A percentile compares a stretch with the other conserved stretches of the same genome.
phyloP scores from a whole-genome alignment of 2,113 vertebrate genomes.

The Urocitellus parryii region DNA sequence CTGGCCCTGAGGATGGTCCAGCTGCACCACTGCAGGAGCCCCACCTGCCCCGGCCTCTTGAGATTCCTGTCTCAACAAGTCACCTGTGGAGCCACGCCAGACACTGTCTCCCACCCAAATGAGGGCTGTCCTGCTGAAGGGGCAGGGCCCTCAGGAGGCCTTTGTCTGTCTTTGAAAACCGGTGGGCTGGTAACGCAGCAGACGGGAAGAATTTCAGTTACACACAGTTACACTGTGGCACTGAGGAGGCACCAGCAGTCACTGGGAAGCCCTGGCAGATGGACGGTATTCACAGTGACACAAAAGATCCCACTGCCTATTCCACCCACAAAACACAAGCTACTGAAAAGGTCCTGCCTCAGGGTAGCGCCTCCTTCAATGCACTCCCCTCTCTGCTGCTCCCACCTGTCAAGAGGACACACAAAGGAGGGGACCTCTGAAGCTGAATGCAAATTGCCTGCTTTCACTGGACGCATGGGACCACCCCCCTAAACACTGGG shows the following conservation, averaged over 20 bases:
- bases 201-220: slow-evolving; percentile 73
- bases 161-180: slow-evolving; percentile 63
- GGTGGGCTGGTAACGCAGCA: background rate
- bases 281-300: slow-evolving; percentile 82
- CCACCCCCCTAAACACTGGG: background rate
- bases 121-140: background rate
- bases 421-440: slow-evolving; percentile 49
- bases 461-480: background rate
- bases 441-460: slow-evolving; percentile 59
- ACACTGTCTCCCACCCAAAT: background rate
- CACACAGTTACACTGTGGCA: background rate
- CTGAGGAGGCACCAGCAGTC: slow-evolving; percentile 74
- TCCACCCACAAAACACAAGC: slow-evolving; percentile 50
- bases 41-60: no score
- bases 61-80: background rate
- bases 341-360: slow-evolving; percentile 70
- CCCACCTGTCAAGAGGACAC: slow-evolving; percentile 77
- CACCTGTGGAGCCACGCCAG: background rate
- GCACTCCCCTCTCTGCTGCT: slow-evolving; percentile 65
- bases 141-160: background rate
- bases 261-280: slow-evolving; percentile 83
- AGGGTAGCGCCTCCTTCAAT: slow-evolving; percentile 71
- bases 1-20: rapidly evolving
- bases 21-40: rapidly evolving
- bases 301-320: slow-evolving; percentile 79